Base-by-base conservation (phyloP, 1,140 invertebrate species). In the Neodiprion pinetum region DNA sequence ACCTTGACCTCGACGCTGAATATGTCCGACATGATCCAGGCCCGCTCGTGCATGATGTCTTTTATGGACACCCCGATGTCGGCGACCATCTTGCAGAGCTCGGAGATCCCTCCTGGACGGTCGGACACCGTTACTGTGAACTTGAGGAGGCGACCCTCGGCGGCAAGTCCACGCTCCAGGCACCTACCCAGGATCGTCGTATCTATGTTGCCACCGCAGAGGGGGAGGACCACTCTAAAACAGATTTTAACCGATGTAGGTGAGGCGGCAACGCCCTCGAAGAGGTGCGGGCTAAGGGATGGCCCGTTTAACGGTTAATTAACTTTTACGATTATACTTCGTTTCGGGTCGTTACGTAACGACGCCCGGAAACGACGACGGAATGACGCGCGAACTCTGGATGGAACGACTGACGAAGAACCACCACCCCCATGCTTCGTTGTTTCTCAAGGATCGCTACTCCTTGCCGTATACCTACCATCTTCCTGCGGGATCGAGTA, bases 131-230 rank as follows among this genome's bases (percentile, higher is more conserved):
- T 96, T 8, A 96, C 95, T 80, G 93, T 93, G 84, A 98, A 96
- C 82, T 96, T 95, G 12, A 97, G 89, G 40, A 98, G 88, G 10
- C 97, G 90, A 2, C 96, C 96, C 84, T 98, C 96, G 1, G 94
- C 95, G 3, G 96, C 96, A 80, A 98, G 88, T 23, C 96, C 97
- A 70, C 97, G 90, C 81, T 98, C 97, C 73, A 98, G 88, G 70
- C 96, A 96, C 47, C 97, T 89, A 0, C 96, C 96, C 67, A 98
- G 90, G 0, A 97, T 93, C 0, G 96, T 97, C 7, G 96, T 96
- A 82, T 98, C 96, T 72, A 98, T 98, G 88, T 98, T 98, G 40
- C 97, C 97, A 1, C 97, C 97, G 83, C 95, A 95, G 0, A 98
- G 84, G 48, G 95, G 90, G 48, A 96, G 88, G 1, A 96, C 96